phyloP scores from a whole-genome alignment of 1,140 invertebrate genomes.

The Zaprionus taronus region DNA sequence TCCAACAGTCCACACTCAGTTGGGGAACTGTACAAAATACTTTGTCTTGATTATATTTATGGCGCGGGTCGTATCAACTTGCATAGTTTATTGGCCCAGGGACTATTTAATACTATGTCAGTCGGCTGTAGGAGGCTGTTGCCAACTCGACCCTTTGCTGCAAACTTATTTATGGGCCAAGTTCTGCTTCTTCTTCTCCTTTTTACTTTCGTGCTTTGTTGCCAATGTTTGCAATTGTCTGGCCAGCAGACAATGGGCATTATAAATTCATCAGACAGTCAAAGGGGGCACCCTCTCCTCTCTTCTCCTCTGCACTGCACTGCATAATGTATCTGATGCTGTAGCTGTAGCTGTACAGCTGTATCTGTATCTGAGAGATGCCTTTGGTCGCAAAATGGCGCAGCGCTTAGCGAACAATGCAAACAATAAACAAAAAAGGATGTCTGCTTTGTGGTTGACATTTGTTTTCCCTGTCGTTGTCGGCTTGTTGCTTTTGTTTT shows the following conservation, averaged over 20 bases:
- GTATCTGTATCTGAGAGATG: conserved; percentile 57
- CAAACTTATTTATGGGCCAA: conserved; percentile 52
- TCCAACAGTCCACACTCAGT: background rate
- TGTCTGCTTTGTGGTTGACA: conserved; percentile 72
- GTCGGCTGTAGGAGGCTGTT: conserved; percentile 24
- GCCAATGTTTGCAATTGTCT: conserved; percentile 69
- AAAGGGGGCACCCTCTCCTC: conserved; percentile 1
- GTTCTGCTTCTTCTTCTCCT: conserved; percentile 7
- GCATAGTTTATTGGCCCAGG: conserved; percentile 56
- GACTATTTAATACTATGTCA: conserved; percentile 63
- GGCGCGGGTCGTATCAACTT: conserved; percentile 29
- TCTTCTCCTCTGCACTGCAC: background rate
- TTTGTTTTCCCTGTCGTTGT: conserved; percentile 59
- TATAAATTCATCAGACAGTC: conserved; percentile 80
- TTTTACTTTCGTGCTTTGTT: conserved; percentile 38
- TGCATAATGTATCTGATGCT: conserved; percentile 68
- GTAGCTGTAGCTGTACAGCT: conserved; percentile 1
- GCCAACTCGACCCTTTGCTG: conserved; percentile 46
- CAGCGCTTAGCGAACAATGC: conserved; percentile 72
- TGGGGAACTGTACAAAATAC: background rate
- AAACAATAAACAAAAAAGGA: conserved; percentile 61
- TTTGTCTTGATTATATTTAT: conserved; percentile 39
- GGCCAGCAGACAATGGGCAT: conserved; percentile 77
- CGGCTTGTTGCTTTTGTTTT: conserved; percentile 65
- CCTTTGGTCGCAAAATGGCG: conserved; percentile 71